These are phyloP conservation scores for Drosophila lini DNA, from an alignment of 1,140 invertebrate species.

Conservation along the genomic window DNA sequence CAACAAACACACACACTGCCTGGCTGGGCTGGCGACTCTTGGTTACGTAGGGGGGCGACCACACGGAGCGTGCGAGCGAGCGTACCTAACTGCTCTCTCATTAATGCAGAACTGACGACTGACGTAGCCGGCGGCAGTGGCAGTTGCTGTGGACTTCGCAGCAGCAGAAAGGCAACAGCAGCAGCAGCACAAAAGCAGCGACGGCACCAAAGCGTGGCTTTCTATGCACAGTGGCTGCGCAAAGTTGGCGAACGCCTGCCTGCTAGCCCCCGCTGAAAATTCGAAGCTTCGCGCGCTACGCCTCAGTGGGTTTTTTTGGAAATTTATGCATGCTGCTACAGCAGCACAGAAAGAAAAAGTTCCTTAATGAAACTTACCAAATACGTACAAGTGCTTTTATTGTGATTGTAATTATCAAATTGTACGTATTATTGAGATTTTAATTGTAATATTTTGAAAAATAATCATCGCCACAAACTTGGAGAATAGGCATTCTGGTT, in stretches of 20 bases:
- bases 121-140: constrained; percentile 54
- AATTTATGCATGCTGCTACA: constrained; percentile 38
- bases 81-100: constrained; percentile 79
- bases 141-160: constrained; percentile 15
- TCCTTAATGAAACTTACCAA: no score
- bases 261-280: constrained; percentile 9
- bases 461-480: no score
- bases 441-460: no score
- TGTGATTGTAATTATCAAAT: no score
- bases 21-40: constrained; percentile 1
- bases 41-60: constrained; percentile 48
- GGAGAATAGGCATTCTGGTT: no score
- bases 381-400: no score
- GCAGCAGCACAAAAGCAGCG: constrained; percentile 32
- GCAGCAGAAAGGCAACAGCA: constrained; percentile 11
- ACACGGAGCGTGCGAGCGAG: constrained; percentile 76
- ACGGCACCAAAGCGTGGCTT: constrained; percentile 73
- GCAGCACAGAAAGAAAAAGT: not conserved
- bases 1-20: constrained; percentile 2
- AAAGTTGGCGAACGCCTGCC: constrained; percentile 57
- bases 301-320: constrained; percentile 46
- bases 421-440: no score
- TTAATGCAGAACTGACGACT: constrained; percentile 81
- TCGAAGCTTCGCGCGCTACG: constrained; percentile 12
- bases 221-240: constrained; percentile 71